phyloP scores from a whole-genome alignment of 2,113 vertebrate genomes.

The Thinocorus orbignyianus region DNA sequence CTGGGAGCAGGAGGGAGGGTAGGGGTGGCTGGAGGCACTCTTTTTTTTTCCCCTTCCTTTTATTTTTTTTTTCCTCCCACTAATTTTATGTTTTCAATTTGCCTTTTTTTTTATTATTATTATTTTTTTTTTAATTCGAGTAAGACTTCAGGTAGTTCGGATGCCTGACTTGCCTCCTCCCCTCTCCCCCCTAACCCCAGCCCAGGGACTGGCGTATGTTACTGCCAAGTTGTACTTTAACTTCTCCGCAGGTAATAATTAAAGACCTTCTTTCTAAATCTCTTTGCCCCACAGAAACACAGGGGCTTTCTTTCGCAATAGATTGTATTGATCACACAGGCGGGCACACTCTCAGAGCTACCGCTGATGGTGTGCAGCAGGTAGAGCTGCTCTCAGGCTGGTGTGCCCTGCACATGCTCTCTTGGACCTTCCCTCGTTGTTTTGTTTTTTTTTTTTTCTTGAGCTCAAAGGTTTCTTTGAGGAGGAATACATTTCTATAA shows the following conservation, averaged over 20 bases:
- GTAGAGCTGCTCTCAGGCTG: not conserved
- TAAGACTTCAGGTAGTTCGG: slow-evolving; percentile 5
- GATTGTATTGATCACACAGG: not conserved
- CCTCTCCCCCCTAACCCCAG: not conserved
- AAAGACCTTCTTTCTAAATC: slow-evolving; percentile 63
- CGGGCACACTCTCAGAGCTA: rapidly evolving
- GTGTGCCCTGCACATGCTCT: rapidly evolving
- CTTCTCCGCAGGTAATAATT: slow-evolving; percentile 60
- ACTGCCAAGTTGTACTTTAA: slow-evolving; percentile 63
- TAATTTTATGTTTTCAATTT: not conserved
- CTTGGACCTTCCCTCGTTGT: not conserved
- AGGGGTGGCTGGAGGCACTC: not conserved
- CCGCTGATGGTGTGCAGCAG: not conserved
- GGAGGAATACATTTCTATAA: not conserved
- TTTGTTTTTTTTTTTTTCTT: not conserved
- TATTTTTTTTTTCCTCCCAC: not conserved
- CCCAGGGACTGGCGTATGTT: slow-evolving; percentile 18
- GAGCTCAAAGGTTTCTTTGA: not conserved
- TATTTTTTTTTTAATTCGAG: not conserved
- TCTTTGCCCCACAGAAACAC: not conserved
- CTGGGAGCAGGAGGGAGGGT: too few species aligned
- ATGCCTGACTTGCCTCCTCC: not conserved
- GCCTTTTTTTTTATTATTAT: too few species aligned
- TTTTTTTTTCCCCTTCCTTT: not conserved
- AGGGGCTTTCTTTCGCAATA: not conserved